Conservation (phyloP, 2,888 invertebrate species). For the Epistrophella euchroma region DNA sequence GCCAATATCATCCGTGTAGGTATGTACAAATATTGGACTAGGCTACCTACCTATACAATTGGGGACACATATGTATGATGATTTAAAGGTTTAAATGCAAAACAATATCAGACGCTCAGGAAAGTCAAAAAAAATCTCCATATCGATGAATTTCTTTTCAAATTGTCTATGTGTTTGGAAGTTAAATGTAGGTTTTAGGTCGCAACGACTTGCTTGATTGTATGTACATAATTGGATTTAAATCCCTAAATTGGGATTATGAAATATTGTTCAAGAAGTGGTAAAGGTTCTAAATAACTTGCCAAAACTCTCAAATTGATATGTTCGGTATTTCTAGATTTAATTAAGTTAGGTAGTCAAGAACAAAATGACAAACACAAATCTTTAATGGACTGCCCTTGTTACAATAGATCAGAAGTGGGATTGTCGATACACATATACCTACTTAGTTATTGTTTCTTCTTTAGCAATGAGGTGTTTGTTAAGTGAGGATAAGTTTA, state of each 20-base stretch:
- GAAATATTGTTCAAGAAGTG: not conserved
- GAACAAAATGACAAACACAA: not conserved
- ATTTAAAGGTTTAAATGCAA: slow-evolving; percentile 51
- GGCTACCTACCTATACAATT: not conserved
- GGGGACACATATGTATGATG: slow-evolving; percentile 4
- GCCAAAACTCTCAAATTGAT: not conserved
- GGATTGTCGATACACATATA: slow-evolving; percentile 1
- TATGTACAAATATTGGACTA: not conserved
- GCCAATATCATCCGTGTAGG: not conserved
- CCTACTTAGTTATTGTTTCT: not conserved
- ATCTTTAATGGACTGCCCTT: not conserved
- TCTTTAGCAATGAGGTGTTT: not conserved
- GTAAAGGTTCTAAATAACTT: not conserved
- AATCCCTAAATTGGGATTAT: not conserved
- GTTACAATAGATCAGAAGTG: slow-evolving; percentile 14
- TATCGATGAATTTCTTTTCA: slow-evolving; percentile 54
- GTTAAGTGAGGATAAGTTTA: not conserved
- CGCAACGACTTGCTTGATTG: slow-evolving; percentile 15
- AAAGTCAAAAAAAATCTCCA: slow-evolving; percentile 66
- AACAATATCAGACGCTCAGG: slow-evolving; percentile 13
- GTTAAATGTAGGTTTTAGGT: slow-evolving; percentile 5
- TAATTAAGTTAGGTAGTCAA: slow-evolving; percentile 7
- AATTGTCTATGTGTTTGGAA: not conserved
- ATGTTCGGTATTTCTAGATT: not conserved
- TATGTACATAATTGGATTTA: not conserved